Evolutionary conservation across 2,888 invertebrate genomes (phyloP), one percentile per base, ranked within the genome.

Genomic region (Agonopterix subpropinquella): DNA sequence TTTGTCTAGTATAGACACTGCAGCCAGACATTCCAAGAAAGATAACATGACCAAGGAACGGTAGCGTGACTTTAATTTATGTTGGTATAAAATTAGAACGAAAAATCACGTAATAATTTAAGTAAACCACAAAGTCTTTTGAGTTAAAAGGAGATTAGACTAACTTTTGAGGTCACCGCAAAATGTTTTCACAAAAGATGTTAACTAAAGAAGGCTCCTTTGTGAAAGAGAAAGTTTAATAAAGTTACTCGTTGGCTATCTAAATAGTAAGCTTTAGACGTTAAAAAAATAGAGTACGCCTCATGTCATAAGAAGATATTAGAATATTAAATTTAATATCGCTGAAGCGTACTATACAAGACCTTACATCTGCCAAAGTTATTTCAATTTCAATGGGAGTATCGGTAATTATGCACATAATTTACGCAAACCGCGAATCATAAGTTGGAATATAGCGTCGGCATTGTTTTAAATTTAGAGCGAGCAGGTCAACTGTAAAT

Each of bases 401-500:
- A 41, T 36, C 41, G 36, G 11, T 51, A 51, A 51, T 50, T 50
- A 50, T 47, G 45, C 50, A 45, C 47, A 50, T 50, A 50, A 50
- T 47, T 50, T 48, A 53, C 50, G 53, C 52, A 44, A 56, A 54
- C 53, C 53, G 49, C 47, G 47, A 53, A 54, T 47, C 53, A 59
- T 58, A 67, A 60, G 57, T 59, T 58, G 58, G 57, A 63, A 64
- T 18, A 18, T 63, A 58, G 56, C 57, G 57, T 55, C 57, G 50
- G 52, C 64, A 72, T 75, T 74, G 73, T 72, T 64, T 70, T 64
- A 69, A 65, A 74, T 72, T 66, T 67, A 70, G 70, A 70, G 58
- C 67, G 56, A 58, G 58, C 58, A 67, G 58, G 65, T 70, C 73
- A 71, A 64, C 65, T 63, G 63, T 28, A 5, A 2, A 5, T 28